Base-by-base conservation (phyloP, 2,888 invertebrate genomes). In the Philonicus albiceps region DNA sequence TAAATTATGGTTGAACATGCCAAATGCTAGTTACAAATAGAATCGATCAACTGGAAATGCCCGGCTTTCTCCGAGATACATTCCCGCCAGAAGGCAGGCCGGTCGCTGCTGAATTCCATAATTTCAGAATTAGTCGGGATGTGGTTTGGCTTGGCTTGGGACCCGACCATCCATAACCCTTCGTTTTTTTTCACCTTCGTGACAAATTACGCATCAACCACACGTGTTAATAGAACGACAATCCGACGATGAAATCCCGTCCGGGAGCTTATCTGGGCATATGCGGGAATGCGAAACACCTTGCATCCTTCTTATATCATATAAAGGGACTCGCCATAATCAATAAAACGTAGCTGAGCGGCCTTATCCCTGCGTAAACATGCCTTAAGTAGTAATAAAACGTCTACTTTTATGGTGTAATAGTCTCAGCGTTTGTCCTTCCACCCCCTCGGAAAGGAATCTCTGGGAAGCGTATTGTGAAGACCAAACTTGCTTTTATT, bases 331-430 rank as follows among this genome's bases (percentile, higher is more conserved):
- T 64, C 53, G 30, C 64, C 55, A 81, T 55, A 34, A 64, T 81
- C 81, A 81, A 81, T 81, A 81, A 81, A 81, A 64, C 53, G 81
- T 55, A 81, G 55, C 81, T 64, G 31, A 81, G 81, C n/a, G 30
- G 81, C 64, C 64, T 55, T 81, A 81, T 81, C 81, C 81, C 27
- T 19, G 37, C 53, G 81, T 81, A 81, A 81, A 81, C 81, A 81
- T 81, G 64, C 19, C 81, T 64, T 64, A 81, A 81, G 81, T 81
- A 64, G 81, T n/a, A 81, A 55, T 81, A 81, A 81, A 81, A 81
- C 81, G 81, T 64, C 81, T 81, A 64, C 81, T 55, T 64, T 81
- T 78, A 78, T 78, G 78, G 27, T 19, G 22, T 43, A 78, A 76
- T 76, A 78, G 49, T 78, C 78, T 49, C 30, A n/a, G 11, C 76